Base-by-base conservation (phyloP, 1,140 invertebrate genomes). In the Drosophila repletoides region DNA sequence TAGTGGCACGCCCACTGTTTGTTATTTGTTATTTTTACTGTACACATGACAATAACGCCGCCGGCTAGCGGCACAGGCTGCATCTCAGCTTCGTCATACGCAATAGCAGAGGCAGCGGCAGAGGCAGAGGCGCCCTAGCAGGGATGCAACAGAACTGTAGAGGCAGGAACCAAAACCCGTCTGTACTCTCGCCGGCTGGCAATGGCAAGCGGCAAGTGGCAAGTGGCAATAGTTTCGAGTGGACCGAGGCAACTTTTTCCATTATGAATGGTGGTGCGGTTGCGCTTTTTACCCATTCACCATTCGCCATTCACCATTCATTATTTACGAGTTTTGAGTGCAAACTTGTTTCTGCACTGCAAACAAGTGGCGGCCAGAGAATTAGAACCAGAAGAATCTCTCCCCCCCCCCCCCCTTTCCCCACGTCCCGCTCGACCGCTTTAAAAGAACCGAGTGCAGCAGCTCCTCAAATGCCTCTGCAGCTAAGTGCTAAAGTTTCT, bases 231-330 rank as follows among this genome's bases (percentile, higher is more conserved):
- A 86, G 72, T 64, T 84, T 84, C 67, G 71, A 84, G 80, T 86
- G 80, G 77, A 49, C 53, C 66, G 34, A 53, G 51, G 60, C 72
- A 86, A 86, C 80, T 86, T 86, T 86, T 86, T 86, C 80, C 80
- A 86, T 86, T 86, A 86, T 86, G 81, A 84, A 86, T 87, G 81
- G 81, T 87, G 81, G 72, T 81, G 76, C 81, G 80, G 81, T 80
- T 86, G 81, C 80, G 76, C 81, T 86, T 86, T 86, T 84, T 75
- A 64, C 51, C 51, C 75, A 83, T 84, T n/a, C n/a, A n/a, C n/a
- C n/a, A n/a, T n/a, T n/a, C n/a, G n/a, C n/a, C n/a, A n/a, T n/a
- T n/a, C n/a, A n/a, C n/a, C n/a, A n/a, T n/a, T 76, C 80, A 84
- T 84, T 84, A 84, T 84, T 84, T 84, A 84, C 81, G 80, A 84